Evolutionary conservation across 2,797 vertebrate species (phyloP).

Genomic region (Dallia pectoralis): DNA sequence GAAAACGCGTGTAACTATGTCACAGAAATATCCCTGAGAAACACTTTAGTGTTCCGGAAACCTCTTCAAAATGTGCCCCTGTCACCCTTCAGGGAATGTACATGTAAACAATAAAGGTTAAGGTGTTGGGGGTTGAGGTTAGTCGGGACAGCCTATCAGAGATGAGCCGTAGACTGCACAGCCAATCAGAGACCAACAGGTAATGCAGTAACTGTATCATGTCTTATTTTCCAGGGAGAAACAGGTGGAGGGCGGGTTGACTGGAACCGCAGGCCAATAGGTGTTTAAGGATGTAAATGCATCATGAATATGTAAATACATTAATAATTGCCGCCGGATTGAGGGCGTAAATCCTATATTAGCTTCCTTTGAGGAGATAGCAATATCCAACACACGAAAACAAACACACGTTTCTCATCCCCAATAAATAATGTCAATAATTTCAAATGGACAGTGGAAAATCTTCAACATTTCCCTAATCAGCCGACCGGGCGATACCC

Average conservation of each 20-base stretch:
- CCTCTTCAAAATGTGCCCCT: neutral
- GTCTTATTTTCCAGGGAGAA: slow-evolving; percentile 57
- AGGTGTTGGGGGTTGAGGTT: no score
- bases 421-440: no score
- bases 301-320: slow-evolving; percentile 30
- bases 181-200: slow-evolving; percentile 34
- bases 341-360: slow-evolving; percentile 48
- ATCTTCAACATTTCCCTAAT: no score
- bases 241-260: slow-evolving; percentile 44
- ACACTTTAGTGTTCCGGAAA: neutral
- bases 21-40: no score
- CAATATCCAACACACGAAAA: neutral
- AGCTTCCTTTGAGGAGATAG: slow-evolving; percentile 44
- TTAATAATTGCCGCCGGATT: slow-evolving; percentile 30
- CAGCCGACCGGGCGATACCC: no score
- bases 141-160: neutral
- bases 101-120: neutral
- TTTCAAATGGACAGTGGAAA: no score
- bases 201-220: slow-evolving; percentile 54
- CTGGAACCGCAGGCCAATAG: slow-evolving; percentile 60
- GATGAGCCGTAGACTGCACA: neutral
- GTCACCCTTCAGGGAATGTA: neutral
- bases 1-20: neutral
- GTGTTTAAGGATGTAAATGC: slow-evolving; percentile 32
- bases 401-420: neutral